Evolutionary conservation across 2,113 vertebrate species (phyloP).

Genomic region (Nestor notabilis): DNA sequence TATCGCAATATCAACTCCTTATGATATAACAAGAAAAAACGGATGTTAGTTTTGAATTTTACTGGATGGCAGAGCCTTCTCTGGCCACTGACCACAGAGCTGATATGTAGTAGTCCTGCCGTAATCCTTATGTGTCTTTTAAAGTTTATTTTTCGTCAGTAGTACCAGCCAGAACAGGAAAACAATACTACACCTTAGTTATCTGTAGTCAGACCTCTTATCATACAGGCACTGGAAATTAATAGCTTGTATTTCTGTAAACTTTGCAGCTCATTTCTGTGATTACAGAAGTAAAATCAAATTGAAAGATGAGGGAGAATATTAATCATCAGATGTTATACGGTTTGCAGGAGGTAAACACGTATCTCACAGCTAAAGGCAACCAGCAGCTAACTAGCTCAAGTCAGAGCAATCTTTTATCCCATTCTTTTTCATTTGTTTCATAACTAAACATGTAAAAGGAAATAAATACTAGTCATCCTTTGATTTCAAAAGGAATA

Average conservation of each 20-base stretch:
- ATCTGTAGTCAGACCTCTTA: neutral
- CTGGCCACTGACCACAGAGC: neutral
- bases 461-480: neutral
- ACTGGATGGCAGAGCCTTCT: neutral
- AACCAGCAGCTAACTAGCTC: neutral
- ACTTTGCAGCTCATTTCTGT: neutral
- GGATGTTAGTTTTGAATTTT: neutral
- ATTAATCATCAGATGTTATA: fast-evolving
- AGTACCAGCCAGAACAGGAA: neutral
- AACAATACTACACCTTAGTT: neutral
- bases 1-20: neutral
- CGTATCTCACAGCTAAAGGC: neutral
- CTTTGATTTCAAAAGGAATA: neutral
- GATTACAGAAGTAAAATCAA: neutral
- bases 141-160: neutral
- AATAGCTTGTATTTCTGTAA: neutral
- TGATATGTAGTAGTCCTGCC: neutral
- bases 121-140: neutral
- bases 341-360: neutral
- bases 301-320: neutral
- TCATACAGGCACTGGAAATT: neutral
- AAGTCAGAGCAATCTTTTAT: neutral
- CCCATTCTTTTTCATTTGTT: neutral
- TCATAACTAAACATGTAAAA: neutral
- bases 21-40: neutral